Base-by-base conservation (phyloP, 1,140 invertebrate species). In the Cataglyphis hispanica region DNA sequence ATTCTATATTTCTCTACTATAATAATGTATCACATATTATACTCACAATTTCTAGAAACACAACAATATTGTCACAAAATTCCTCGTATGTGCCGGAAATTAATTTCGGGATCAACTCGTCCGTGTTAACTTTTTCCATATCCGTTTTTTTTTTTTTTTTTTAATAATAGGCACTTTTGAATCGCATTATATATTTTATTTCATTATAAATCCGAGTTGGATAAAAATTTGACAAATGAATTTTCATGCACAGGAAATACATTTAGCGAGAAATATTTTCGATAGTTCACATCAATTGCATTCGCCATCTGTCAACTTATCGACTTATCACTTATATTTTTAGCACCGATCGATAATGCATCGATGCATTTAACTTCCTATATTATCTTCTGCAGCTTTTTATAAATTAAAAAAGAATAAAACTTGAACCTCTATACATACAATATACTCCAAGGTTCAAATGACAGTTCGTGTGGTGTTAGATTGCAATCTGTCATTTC, bases 11-110 rank as follows among this genome's bases (percentile, higher is more conserved):
- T 46, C 66, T 16, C 66, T 16, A n/a, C n/a, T n/a, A n/a, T 31
- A 64, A 60, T 7, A 86, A 61, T 74, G 7, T 16, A 66, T 70
- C 13, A 61, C 27, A 74, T 11, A 58, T n/a, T 67, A 67, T 40
- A 91, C 91, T 92, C 85, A 94, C 94, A 84, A 88, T 86, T 69
- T 91, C 53, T 27, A 92, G 70, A 87, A 95, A 94, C n/a, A 75
- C 78, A 63, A 88, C 78, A 37, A 94, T 91, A 85, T 76, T 86
- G 46, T 87, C 64, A 53, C 34, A 87, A 80, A 93, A 87, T 80
- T 93, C 90, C 1, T 92, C 87, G 1, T 70, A 31, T 10, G 87
- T 87, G 50, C 88, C 90, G 11, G 84, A 90, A 13, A 87, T 91
- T 31, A 94, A 66, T 87, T 90, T 90, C 7, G 72, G 10, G 60